phyloP scores from a whole-genome alignment of 2,797 vertebrate genomes.

The Schizothorax lantsangensis region DNA sequence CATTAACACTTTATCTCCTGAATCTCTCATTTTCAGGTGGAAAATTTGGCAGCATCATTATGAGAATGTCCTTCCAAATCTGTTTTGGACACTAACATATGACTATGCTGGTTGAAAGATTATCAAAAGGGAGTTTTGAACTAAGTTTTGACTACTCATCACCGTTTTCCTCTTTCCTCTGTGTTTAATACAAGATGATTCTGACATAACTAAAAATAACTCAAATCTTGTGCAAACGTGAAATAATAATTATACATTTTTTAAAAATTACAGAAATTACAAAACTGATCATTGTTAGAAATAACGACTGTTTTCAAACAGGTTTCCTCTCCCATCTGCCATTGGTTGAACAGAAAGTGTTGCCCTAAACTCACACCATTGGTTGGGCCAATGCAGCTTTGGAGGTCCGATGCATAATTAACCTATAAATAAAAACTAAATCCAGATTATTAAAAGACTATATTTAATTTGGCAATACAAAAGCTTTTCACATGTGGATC shows the following conservation, averaged over 20 bases:
- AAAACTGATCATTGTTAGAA: background rate
- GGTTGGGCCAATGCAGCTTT: background rate
- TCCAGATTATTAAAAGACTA: background rate
- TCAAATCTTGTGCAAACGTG: background rate
- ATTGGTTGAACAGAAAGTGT: background rate
- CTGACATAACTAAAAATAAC: background rate
- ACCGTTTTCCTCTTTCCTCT: background rate
- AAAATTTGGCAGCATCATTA: background rate
- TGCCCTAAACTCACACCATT: background rate
- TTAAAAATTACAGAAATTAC: background rate
- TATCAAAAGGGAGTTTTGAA: constrained; percentile 19
- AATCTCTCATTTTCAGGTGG: background rate
- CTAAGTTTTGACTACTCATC: background rate
- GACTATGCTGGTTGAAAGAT: background rate
- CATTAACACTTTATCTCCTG: background rate
- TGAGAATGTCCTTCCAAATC: background rate
- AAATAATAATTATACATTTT: background rate
- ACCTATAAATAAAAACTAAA: background rate
- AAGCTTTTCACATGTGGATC: background rate
- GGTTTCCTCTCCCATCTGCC: background rate
- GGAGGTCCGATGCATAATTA: background rate
- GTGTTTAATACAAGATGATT: background rate
- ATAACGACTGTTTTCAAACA: background rate
- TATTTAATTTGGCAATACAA: background rate
- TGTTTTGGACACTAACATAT: background rate